phyloP scores from a whole-genome alignment of 2,113 vertebrate species.

The Pterocles burchelli region DNA sequence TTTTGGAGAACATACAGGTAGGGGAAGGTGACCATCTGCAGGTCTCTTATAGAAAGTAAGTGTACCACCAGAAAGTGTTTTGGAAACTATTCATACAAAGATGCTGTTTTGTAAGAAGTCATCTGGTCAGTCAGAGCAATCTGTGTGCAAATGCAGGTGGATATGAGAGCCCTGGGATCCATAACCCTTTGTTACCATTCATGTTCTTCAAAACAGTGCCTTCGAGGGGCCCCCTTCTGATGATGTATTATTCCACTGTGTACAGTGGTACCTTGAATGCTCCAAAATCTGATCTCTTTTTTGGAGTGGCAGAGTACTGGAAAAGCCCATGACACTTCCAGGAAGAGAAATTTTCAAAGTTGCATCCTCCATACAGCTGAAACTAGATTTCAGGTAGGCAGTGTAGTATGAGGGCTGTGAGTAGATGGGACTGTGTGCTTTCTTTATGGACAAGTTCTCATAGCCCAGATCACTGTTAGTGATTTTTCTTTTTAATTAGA shows the following conservation, averaged over 20 bases:
- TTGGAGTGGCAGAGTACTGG: not conserved
- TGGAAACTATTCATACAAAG: not conserved
- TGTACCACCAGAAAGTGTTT: not conserved
- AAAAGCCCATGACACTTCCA: not conserved
- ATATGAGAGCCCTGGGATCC: not conserved
- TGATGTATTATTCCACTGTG: not conserved
- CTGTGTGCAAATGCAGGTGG: not conserved
- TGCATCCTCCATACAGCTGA: not conserved
- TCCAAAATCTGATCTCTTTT: not conserved
- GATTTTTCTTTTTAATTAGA: not conserved
- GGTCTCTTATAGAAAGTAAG: not conserved
- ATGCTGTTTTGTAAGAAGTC: conserved; percentile 33
- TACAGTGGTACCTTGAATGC: accelerated
- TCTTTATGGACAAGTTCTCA: not conserved
- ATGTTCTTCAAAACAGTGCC: not conserved
- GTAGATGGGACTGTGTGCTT: not conserved
- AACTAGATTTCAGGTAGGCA: not conserved
- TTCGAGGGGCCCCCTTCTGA: not conserved
- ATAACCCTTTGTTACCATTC: not conserved
- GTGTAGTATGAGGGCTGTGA: not conserved
- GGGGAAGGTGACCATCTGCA: conserved; percentile 49
- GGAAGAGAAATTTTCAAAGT: not conserved
- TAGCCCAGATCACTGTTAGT: not conserved
- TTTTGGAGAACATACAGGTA: conserved; percentile 14
- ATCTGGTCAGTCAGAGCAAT: conserved; percentile 12